Percentiles rank a stretch among this genome's conserved stretches.
Evolutionary conservation across 1,140 invertebrate genomes (phyloP).

Genomic region (Drosophila pandora): DNA sequence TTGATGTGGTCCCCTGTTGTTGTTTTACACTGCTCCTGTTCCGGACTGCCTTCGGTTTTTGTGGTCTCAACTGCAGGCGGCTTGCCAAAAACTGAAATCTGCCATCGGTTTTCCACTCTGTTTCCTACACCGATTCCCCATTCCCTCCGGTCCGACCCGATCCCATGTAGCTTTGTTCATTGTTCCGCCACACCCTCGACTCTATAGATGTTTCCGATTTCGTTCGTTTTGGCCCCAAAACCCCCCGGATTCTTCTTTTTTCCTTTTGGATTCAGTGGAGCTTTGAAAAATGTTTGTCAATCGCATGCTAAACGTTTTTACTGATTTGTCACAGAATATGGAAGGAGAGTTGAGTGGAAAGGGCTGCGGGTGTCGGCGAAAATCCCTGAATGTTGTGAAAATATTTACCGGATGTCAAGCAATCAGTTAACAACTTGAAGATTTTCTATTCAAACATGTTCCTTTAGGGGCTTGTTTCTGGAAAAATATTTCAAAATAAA

Average conservation of each 20-base stretch:
- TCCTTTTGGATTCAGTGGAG: slow-evolving; percentile 28
- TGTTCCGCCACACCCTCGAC: slow-evolving; percentile 34
- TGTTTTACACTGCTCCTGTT: slow-evolving; percentile 21
- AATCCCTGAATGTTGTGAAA: slow-evolving; percentile 18
- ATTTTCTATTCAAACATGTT: not conserved
- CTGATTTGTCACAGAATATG: slow-evolving; percentile 46
- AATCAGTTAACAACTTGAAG: slow-evolving; percentile 22
- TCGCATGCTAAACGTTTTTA: slow-evolving; percentile 39
- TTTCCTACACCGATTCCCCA: slow-evolving; percentile 8
- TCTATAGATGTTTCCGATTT: slow-evolving; percentile 13
- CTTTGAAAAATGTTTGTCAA: slow-evolving; percentile 52
- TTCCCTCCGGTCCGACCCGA: not conserved
- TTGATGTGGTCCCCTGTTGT: slow-evolving; percentile 69
- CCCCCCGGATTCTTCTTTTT: slow-evolving; percentile 5
- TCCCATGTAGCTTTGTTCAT: slow-evolving; percentile 43
- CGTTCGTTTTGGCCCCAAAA: slow-evolving; percentile 3
- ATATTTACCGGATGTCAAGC: slow-evolving; percentile 19
- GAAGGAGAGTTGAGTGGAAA: not conserved
- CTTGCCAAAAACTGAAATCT: slow-evolving; percentile 45
- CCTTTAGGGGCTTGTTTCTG: not conserved
- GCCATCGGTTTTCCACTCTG: slow-evolving; percentile 27
- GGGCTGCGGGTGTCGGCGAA: not conserved
- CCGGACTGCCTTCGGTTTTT: slow-evolving; percentile 24
- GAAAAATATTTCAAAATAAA: not conserved
- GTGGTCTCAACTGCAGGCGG: slow-evolving; percentile 54